Evolutionary conservation across 2,888 invertebrate species (phyloP), one percentile per base, ranked within the genome.

Genomic region (Cosmia trapezina): DNA sequence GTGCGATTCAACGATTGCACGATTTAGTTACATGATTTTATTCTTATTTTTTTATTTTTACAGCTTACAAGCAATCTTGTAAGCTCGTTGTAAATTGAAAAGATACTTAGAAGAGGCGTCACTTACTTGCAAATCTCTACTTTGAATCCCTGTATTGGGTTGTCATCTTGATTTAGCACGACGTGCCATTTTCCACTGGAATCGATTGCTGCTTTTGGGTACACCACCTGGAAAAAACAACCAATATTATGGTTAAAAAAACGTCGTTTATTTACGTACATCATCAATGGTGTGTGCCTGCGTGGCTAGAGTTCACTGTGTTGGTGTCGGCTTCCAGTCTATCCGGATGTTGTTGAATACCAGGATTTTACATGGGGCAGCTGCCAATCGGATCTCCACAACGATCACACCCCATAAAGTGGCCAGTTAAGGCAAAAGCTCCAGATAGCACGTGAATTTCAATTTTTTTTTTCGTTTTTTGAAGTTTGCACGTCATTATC

Each of bases 121-220:
- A 97, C 97, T 97, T 93, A 98, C 98, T 91, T 79, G 95, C 98
- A 98, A 77, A 97, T 96, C 92, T 98, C 98, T 0, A 98, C 97
- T 60, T 97, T 96, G 60, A 98, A 97, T 28, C 97, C 98, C 92
- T 98, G 98, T 19, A 97, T 94, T 62, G 97, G 97, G 7, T 89
- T 85, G 2, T 96, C 92, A 0, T 96, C 96, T 33, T 97, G 96
- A 89, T 98, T 98, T 2, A 98, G 94, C 37, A 98, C 97, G 67
- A 96, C 96, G 84, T 97, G 96, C 98, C 98, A 98, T 77, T 97
- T 95, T 17, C 96, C 96, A n/a, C 97, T 94, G 78, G 96, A 94
- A 67, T 97, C 97, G 73, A 95, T 91, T 0, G 97, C 98, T 0
- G 96, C 93, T 90, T 97, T 95, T 0, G 98, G 98, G 83, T 95